These are phyloP conservation scores for Pseudomyrmex concolor DNA, from an alignment of 1,140 invertebrate genomes.

Conservation along the genomic window DNA sequence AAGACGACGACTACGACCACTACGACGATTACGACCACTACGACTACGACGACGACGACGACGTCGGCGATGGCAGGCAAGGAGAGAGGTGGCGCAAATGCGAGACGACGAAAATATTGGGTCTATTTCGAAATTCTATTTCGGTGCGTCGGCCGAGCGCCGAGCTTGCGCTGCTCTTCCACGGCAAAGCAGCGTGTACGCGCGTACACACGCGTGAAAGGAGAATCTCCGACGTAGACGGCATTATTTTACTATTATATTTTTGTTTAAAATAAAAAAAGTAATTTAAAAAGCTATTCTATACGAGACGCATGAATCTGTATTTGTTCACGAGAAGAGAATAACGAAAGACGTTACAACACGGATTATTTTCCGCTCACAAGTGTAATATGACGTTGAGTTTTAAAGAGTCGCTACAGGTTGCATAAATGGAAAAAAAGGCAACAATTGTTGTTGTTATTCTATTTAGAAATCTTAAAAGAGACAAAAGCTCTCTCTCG, in stretches of 20 bases:
- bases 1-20: slow-evolving; percentile 37
- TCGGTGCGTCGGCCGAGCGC: slow-evolving; percentile 82
- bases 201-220: slow-evolving; percentile 54
- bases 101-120: slow-evolving; percentile 85
- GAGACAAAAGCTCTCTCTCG: background rate
- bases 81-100: slow-evolving; percentile 82
- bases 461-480: slow-evolving; percentile 11
- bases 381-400: too few relatives aligned
- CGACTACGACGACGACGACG: slow-evolving; percentile 57
- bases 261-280: too few relatives aligned
- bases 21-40: slow-evolving; percentile 46
- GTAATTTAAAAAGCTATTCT: too few relatives aligned
- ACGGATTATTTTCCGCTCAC: background rate
- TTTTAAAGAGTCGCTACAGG: background rate
- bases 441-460: background rate
- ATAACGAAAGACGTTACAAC: background rate
- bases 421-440: background rate
- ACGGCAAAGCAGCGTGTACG: slow-evolving; percentile 48
- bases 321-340: background rate
- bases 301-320: too few relatives aligned
- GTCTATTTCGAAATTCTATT: slow-evolving; percentile 86
- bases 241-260: slow-evolving; percentile 9
- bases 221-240: background rate
- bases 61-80: slow-evolving; percentile 65
- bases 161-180: slow-evolving; percentile 76